phyloP scores from a whole-genome alignment of 2,797 vertebrate species.

The Dendrocincla tyrannina region DNA sequence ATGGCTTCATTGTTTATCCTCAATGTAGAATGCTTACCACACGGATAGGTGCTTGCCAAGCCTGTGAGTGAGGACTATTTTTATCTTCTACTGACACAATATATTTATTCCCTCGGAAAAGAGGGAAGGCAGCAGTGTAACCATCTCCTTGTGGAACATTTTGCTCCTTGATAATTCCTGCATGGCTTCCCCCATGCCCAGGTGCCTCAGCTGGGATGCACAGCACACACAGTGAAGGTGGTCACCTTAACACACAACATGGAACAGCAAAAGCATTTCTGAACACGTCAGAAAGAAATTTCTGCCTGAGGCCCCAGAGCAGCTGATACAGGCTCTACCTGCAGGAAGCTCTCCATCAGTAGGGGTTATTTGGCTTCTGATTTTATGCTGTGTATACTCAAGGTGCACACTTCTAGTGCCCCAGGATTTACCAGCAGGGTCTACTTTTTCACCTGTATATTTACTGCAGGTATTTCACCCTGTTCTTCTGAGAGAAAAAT shows the following conservation, averaged over 20 bases:
- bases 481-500: background rate
- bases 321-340: background rate
- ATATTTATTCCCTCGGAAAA: background rate
- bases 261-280: background rate
- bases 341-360: background rate
- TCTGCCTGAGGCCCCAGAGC: background rate
- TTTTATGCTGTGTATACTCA: background rate
- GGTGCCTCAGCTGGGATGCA: background rate
- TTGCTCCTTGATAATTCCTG: background rate
- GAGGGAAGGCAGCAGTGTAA: background rate
- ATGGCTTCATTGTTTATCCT: background rate
- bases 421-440: background rate
- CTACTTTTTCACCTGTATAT: background rate
- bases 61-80: background rate
- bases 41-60: background rate
- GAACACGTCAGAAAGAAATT: background rate
- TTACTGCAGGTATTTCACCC: background rate
- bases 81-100: background rate
- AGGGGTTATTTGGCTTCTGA: background rate
- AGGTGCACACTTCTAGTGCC: background rate
- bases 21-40: background rate
- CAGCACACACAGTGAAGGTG: accelerated
- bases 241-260: background rate
- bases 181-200: background rate
- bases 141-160: background rate